phyloP scores from a whole-genome alignment of 2,113 vertebrate genomes.

The Cercocebus atys region DNA sequence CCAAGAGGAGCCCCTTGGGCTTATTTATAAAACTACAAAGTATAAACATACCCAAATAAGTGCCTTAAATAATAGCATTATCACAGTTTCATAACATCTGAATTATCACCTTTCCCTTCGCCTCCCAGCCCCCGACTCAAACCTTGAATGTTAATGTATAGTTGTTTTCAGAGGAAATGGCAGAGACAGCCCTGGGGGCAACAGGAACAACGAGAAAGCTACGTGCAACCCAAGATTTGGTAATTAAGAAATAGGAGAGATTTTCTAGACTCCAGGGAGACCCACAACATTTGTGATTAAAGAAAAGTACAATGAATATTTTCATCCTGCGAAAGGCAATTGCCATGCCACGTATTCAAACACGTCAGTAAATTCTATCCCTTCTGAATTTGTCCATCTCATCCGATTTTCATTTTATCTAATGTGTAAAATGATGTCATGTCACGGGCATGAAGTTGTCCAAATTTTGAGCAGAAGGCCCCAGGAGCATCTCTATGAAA shows the following conservation, averaged over 20 bases:
- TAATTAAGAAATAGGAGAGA: conserved; percentile 48
- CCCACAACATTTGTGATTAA: background rate
- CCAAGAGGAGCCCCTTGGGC: conserved; percentile 81
- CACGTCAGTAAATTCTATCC: background rate
- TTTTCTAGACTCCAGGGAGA: conserved; percentile 25
- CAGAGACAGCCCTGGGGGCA: background rate
- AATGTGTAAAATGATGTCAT: background rate
- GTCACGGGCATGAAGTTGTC: background rate
- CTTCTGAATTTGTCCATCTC: background rate
- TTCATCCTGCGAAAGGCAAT: background rate
- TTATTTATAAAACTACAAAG: conserved; percentile 78
- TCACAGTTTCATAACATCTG: conserved; percentile 56
- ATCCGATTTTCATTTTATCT: background rate
- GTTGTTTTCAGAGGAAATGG: conserved; percentile 21
- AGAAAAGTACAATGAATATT: background rate
- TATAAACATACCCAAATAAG: conserved; percentile 82
- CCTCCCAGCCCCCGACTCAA: background rate
- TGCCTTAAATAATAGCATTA: conserved; percentile 57
- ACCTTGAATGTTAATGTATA: conserved; percentile 10
- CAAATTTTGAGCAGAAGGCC: background rate
- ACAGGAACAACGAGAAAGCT: conserved; percentile 43
- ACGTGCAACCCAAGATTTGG: background rate
- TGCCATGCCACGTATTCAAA: background rate
- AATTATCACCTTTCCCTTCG: conserved; percentile 59
- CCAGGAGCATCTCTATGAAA: background rate